Evolutionary conservation across 2,113 vertebrate genomes (phyloP), one percentile per base, ranked within the genome.

Genomic region (Lethenteron camtschaticum): DNA sequence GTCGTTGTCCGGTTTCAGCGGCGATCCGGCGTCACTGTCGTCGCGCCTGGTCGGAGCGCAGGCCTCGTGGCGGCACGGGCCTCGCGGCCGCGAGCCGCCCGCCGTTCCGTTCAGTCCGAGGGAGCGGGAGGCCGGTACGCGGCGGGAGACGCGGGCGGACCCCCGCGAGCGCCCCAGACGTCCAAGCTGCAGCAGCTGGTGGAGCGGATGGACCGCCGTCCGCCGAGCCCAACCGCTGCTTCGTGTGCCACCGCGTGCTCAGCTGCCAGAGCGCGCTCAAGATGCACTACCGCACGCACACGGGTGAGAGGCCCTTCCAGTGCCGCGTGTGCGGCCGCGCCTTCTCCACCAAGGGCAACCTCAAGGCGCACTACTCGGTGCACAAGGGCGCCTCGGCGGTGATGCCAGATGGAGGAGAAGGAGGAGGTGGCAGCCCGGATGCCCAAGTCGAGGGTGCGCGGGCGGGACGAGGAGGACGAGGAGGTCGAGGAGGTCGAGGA

Each of bases 211-310:
- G 79, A 83, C 0, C 95, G 92, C 74, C 80, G 81, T 68, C 82
- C 14, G 60, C 14, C 10, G 94, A 96, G 78, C 92, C 92, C 58
- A 99, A 96, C 0, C 89, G 96, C 79, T 99, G 92, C 69, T 80
- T 96, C 74, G 95, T 99, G 77, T 99, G 94, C 78, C 92, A 95
- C 74, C 79, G 94, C 57, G 84, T 99, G 57, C 84, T 99, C 72
- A 97, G 94, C 72, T 99, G 94, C 75, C 92, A 96, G 77, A 99
- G 92, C 20, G 94, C 94, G 57, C 79, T 99, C 74, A 96, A 96
- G 77, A 99, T 99, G 94, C 94, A 99, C 78, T 96, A 99, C 76
- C 86, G 94, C 72, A 99, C 89, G 1, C 94, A 99, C 75, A 99
- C 94, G 0, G 90, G 90, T 11, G 94, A 99, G 78, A 83, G 94